These are phyloP conservation scores for Metacarcinus magister DNA, from an alignment of 2,888 invertebrate species.

Conservation along the genomic window DNA sequence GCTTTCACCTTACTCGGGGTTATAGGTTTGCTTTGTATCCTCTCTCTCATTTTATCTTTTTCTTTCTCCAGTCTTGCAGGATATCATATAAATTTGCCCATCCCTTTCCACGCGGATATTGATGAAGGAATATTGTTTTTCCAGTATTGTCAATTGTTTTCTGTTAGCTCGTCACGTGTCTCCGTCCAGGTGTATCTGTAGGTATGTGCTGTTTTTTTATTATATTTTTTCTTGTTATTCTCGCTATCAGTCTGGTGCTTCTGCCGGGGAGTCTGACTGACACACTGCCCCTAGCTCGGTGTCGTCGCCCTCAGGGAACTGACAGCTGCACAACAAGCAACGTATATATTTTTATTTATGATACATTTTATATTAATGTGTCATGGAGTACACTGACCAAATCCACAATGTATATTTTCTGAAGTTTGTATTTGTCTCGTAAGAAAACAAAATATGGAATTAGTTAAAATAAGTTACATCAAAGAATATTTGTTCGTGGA, in stretches of 20 bases:
- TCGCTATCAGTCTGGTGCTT: neutral
- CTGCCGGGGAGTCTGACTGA: neutral
- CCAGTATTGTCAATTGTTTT: neutral
- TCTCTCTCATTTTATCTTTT: neutral
- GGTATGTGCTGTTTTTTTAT: neutral
- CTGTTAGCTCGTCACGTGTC: neutral
- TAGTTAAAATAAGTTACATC: too few species aligned
- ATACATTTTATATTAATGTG: too few species aligned
- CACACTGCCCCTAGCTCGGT: neutral
- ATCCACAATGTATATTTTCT: neutral
- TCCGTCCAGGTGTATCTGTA: neutral
- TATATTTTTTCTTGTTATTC: neutral
- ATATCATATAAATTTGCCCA: neutral
- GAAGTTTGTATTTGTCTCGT: neutral
- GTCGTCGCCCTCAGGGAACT: neutral
- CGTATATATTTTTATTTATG: neutral
- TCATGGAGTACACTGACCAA: neutral
- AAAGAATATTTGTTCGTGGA: neutral
- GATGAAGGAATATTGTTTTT: neutral
- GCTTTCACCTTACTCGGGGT: neutral
- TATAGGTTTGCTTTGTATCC: neutral
- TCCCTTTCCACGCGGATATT: neutral
- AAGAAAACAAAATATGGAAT: too few species aligned
- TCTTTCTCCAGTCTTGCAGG: neutral
- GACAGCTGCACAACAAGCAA: neutral